A percentile compares a stretch with the other conserved stretches of the same genome.
These are phyloP conservation scores for Hoplostethus atlanticus DNA, from an alignment of 2,797 vertebrate species.

Conservation along the genomic window DNA sequence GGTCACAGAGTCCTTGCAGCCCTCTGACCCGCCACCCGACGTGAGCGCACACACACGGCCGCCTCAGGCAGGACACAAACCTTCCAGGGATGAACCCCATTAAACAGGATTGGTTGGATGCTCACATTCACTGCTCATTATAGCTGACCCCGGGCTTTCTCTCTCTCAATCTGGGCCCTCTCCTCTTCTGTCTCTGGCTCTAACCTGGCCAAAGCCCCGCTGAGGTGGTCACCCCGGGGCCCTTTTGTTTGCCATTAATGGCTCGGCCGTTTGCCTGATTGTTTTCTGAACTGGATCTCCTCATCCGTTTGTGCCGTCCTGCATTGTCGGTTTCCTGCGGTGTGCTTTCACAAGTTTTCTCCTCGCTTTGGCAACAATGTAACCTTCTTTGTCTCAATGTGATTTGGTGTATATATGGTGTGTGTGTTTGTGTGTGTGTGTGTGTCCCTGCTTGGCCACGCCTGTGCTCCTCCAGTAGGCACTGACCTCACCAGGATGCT, in stretches of 20 bases:
- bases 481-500: constrained; percentile 58
- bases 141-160: constrained; percentile 79
- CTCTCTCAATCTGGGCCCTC: constrained; percentile 58
- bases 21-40: constrained; percentile 89
- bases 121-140: constrained; percentile 88
- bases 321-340: constrained; percentile 67
- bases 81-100: constrained; percentile 90
- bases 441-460: constrained; percentile 9
- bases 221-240: constrained; percentile 83
- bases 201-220: constrained; percentile 77
- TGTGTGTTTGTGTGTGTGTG: constrained; percentile 35
- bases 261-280: constrained; percentile 73
- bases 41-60: constrained; percentile 76
- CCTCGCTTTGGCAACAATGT: constrained; percentile 28
- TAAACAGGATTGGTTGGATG: constrained; percentile 93
- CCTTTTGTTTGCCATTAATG: constrained; percentile 82
- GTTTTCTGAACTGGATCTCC: constrained; percentile 75
- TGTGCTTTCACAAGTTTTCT: constrained; percentile 58
- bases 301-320: constrained; percentile 57
- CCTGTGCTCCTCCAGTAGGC: constrained; percentile 27
- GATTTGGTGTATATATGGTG: constrained; percentile 16
- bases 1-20: constrained; percentile 94
- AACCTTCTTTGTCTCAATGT: constrained; percentile 46
- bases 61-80: constrained; percentile 83
- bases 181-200: constrained; percentile 52